Evolutionary conservation across 2,888 invertebrate genomes (phyloP).

Genomic region (Leuctra nigra): DNA sequence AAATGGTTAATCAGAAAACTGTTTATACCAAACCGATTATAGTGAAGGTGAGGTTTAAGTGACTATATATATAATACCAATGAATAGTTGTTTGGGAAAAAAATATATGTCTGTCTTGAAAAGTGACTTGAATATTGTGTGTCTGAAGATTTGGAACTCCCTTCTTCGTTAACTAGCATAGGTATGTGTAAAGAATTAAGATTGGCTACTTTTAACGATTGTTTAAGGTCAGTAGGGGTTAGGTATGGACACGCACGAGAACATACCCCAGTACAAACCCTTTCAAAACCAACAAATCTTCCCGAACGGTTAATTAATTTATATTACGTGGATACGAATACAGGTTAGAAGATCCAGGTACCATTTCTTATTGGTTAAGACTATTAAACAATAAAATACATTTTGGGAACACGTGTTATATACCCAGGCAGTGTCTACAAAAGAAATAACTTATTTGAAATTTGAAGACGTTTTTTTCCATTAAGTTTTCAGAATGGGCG

Average conservation of each 20-base stretch:
- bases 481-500: slow-evolving; percentile 10
- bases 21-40: too few relatives aligned
- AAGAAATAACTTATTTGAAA: background rate
- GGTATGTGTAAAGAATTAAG: slow-evolving; percentile 13
- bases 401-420: background rate
- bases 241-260: background rate
- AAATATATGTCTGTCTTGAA: slow-evolving; percentile 20
- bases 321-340: background rate
- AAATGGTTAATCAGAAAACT: too few relatives aligned
- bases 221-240: slow-evolving; percentile 18
- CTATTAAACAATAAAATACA: slow-evolving; percentile 1
- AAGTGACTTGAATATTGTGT: slow-evolving; percentile 22
- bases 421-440: background rate
- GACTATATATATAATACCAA: slow-evolving; percentile 13
- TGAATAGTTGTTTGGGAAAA: slow-evolving; percentile 19
- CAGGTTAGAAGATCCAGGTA: background rate
- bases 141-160: slow-evolving; percentile 8
- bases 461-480: background rate
- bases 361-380: background rate
- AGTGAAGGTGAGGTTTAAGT: too few relatives aligned
- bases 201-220: slow-evolving; percentile 29
- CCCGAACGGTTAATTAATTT: background rate
- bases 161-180: background rate
- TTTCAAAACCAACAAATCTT: background rate
- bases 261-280: slow-evolving; percentile 1